Evolutionary conservation across 2,888 invertebrate species (phyloP).

Genomic region (Muscina levida): DNA sequence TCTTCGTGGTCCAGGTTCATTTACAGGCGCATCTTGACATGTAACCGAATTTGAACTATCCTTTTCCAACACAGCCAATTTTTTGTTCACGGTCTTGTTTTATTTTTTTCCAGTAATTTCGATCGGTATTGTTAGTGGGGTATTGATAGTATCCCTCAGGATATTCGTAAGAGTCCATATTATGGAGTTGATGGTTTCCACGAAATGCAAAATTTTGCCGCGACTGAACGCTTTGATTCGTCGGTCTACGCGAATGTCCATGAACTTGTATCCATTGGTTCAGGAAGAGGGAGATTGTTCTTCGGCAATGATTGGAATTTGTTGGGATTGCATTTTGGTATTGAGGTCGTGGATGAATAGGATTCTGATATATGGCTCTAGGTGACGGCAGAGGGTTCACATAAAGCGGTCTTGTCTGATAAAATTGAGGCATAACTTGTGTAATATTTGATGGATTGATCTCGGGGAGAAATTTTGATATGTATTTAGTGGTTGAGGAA

Average conservation of each 20-base stretch:
- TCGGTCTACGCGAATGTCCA: conserved; percentile 31
- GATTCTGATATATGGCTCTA: conserved; percentile 1
- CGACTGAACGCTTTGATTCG: conserved; percentile 20
- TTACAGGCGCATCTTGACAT: no score
- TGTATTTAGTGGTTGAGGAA: neutral
- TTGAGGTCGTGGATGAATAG: conserved; percentile 6
- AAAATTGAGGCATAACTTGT: no score
- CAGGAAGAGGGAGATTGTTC: conserved; percentile 25
- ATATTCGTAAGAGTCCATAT: conserved; percentile 20
- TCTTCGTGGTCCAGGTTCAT: no score
- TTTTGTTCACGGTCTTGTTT: conserved; percentile 1
- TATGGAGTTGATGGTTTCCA: conserved; percentile 16
- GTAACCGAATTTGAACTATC: no score
- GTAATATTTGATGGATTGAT: no score
- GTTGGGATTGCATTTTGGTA: conserved; percentile 9
- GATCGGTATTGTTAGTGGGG: conserved; percentile 9
- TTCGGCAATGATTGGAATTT: conserved; percentile 19
- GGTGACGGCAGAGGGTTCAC: no score
- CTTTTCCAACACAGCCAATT: no score
- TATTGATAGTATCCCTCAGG: neutral
- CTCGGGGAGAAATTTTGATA: neutral
- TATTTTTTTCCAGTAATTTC: neutral
- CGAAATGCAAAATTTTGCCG: neutral
- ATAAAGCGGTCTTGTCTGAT: no score
- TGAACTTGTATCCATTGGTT: conserved; percentile 43